phyloP scores from a whole-genome alignment of 2,888 invertebrate genomes.

The Periphyllus acericola region DNA sequence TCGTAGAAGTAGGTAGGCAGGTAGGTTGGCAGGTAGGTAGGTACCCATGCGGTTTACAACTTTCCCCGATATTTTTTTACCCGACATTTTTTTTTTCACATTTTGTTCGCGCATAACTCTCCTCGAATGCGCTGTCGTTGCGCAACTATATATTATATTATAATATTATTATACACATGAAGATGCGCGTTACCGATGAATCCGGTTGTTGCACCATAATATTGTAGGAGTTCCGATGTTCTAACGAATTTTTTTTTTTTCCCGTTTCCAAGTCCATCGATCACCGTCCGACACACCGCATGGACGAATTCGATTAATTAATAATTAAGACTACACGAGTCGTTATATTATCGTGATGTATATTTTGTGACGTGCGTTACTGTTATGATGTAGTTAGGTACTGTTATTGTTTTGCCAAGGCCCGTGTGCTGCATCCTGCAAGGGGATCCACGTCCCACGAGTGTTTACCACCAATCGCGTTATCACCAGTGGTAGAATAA shows the following conservation, averaged over 20 bases:
- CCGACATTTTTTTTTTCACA: not conserved
- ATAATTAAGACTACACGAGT: slow-evolving; percentile 22
- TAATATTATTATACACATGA: not conserved
- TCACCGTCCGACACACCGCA: not conserved
- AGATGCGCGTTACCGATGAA: not conserved
- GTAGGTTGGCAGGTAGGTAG: not conserved
- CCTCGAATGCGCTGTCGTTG: not conserved
- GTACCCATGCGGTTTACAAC: not conserved
- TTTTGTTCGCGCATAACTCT: not conserved
- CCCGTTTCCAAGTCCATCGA: not conserved
- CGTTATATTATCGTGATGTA: no score
- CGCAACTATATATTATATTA: not conserved
- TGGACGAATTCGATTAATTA: slow-evolving; percentile 14
- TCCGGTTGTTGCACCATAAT: not conserved
- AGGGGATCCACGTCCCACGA: no score
- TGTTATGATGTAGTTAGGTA: no score
- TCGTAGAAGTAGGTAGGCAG: not conserved
- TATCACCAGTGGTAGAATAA: no score
- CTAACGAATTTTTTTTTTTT: no score
- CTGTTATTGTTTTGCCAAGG: no score
- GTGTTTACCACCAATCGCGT: no score
- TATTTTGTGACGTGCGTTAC: not conserved
- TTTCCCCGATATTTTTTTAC: slow-evolving; percentile 29
- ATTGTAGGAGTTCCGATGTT: not conserved
- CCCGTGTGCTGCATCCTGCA: no score